Evolutionary conservation across 2,797 vertebrate species (phyloP).

Genomic region (Meda fulgida): DNA sequence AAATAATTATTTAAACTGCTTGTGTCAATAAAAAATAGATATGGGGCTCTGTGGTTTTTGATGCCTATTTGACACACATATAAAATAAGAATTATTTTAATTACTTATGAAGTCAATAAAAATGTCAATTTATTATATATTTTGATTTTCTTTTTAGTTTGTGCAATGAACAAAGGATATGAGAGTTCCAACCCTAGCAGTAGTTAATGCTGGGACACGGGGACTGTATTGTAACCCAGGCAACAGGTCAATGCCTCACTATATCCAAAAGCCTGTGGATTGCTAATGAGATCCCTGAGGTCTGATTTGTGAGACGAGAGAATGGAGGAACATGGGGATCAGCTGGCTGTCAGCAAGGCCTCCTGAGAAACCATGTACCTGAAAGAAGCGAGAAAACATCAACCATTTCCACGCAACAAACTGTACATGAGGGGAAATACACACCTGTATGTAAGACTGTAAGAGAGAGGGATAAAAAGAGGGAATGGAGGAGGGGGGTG

Average conservation of each 20-base stretch:
- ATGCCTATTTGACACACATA: background rate
- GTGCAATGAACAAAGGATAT: slow-evolving; percentile 35
- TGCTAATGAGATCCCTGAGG: slow-evolving; percentile 61
- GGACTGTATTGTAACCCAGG: slow-evolving; percentile 52
- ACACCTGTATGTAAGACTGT: background rate
- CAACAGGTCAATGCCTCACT: slow-evolving; percentile 51
- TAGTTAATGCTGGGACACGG: slow-evolving; percentile 43
- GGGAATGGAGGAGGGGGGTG: background rate
- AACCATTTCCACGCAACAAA: slow-evolving; percentile 35
- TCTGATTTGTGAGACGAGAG: slow-evolving; percentile 43
- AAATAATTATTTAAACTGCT: background rate
- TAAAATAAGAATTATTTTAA: background rate
- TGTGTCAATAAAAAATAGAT: background rate
- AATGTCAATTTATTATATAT: background rate
- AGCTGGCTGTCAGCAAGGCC: slow-evolving; percentile 54
- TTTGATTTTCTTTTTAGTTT: background rate
- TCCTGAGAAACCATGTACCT: slow-evolving; percentile 43
- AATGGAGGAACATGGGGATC: slow-evolving; percentile 53
- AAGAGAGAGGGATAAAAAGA: slow-evolving; percentile 17
- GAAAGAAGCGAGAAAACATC: slow-evolving; percentile 54
- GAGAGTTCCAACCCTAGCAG: slow-evolving; percentile 31
- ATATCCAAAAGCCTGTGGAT: slow-evolving; percentile 38
- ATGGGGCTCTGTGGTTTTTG: background rate
- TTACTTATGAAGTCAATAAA: background rate
- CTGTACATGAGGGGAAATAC: background rate